Percentiles rank a stretch among this genome's conserved stretches.
These are phyloP conservation scores for Ardeotis arabs DNA, from an alignment of 2,113 vertebrate genomes.

Conservation along the genomic window DNA sequence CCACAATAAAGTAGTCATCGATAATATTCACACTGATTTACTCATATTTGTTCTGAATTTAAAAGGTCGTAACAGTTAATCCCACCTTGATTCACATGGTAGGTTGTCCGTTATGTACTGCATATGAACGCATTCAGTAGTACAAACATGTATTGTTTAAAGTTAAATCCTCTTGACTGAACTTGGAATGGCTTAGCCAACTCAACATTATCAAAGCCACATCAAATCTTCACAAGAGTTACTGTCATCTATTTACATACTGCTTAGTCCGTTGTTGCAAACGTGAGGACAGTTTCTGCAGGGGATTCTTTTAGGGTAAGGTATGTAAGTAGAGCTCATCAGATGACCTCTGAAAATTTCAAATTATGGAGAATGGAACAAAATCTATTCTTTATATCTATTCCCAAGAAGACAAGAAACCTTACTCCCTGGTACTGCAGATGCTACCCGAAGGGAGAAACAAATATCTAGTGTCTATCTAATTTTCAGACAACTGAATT, in stretches of 20 bases:
- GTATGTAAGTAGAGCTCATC: background rate
- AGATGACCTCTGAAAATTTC: conserved; percentile 41
- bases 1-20: background rate
- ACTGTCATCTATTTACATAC: background rate
- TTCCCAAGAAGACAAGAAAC: background rate
- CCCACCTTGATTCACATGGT: accelerated
- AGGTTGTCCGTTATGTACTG: background rate
- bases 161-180: background rate
- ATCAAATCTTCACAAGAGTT: background rate
- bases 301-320: background rate
- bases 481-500: background rate
- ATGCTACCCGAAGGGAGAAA: background rate
- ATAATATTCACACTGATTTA: background rate
- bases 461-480: background rate
- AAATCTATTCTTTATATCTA: background rate
- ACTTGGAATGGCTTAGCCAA: background rate
- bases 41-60: background rate
- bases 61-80: background rate
- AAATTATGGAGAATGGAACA: background rate
- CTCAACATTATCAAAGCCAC: background rate
- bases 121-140: background rate
- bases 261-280: background rate
- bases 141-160: background rate
- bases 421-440: background rate
- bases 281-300: background rate